These are phyloP conservation scores for Heliconius nattereri DNA, from an alignment of 1,140 invertebrate species.

Conservation along the genomic window DNA sequence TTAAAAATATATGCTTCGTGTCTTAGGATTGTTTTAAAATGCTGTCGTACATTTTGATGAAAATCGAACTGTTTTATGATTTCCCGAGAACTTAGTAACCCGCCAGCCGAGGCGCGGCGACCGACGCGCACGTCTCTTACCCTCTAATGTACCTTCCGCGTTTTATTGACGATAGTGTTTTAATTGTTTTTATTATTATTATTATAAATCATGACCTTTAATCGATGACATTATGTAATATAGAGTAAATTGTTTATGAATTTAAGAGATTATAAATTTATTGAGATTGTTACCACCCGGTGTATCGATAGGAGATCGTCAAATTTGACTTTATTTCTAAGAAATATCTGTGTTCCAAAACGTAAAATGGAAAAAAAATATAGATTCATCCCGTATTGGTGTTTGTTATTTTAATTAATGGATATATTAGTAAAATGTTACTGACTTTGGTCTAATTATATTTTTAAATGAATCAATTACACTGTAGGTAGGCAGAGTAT, in stretches of 20 bases:
- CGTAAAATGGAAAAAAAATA: constrained; percentile 50
- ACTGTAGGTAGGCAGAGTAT: constrained; percentile 67
- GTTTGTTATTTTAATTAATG: constrained; percentile 69
- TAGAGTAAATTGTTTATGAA: constrained; percentile 77
- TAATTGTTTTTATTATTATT: constrained; percentile 57
- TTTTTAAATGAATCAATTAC: constrained; percentile 66
- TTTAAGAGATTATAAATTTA: constrained; percentile 74
- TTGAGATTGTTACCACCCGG: constrained; percentile 79
- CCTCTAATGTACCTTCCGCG: constrained; percentile 53
- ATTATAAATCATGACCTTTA: constrained; percentile 67
- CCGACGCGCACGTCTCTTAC: constrained; percentile 17
- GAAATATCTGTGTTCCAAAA: constrained; percentile 60
- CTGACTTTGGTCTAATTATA: constrained; percentile 65
- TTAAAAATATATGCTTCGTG: constrained; percentile 72
- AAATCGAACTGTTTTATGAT: constrained; percentile 20
- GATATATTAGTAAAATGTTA: constrained; percentile 71
- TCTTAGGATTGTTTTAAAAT: constrained; percentile 65
- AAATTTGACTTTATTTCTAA: constrained; percentile 54
- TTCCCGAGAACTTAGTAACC: not conserved
- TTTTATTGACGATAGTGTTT: constrained; percentile 48
- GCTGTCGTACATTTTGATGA: constrained; percentile 28
- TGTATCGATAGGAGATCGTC: constrained; percentile 63
- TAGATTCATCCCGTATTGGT: constrained; percentile 58
- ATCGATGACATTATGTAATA: constrained; percentile 75
- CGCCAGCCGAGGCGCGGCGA: not conserved